A percentile compares a stretch with the other conserved stretches of the same genome.
Evolutionary conservation across 2,888 invertebrate species (phyloP).

Genomic region (Xanthia togata): DNA sequence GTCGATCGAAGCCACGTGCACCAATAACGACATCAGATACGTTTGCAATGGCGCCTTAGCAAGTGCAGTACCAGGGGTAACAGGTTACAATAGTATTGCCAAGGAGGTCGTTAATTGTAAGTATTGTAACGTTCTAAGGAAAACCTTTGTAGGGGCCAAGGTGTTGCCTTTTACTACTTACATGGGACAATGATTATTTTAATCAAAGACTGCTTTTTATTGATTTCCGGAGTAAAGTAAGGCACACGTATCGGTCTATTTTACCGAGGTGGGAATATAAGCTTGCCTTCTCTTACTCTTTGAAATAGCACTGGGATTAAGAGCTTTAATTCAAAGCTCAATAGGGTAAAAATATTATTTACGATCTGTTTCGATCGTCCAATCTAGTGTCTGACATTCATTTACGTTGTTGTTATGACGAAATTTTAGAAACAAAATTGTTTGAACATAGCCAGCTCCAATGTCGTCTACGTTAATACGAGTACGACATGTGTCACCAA

Average conservation of each 20-base stretch:
- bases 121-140: constrained; percentile 36
- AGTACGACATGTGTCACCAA: constrained; percentile 24
- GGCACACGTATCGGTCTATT: neutral
- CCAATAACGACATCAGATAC: constrained; percentile 28
- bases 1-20: constrained; percentile 1
- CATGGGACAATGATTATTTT: constrained; percentile 57
- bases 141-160: constrained; percentile 48
- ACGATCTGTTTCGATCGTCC: too few species aligned
- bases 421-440: neutral
- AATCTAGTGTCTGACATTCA: neutral
- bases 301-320: neutral
- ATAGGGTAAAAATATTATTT: neutral
- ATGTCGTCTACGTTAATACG: constrained; percentile 5
- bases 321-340: neutral
- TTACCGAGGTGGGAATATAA: neutral
- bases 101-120: constrained; percentile 57
- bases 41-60: constrained; percentile 17
- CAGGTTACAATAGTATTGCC: constrained; percentile 33
- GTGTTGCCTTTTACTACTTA: constrained; percentile 51
- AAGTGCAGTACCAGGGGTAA: constrained; percentile 13
- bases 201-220: constrained; percentile 41
- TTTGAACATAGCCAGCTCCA: neutral
- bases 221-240: constrained; percentile 44
- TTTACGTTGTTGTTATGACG: neutral
- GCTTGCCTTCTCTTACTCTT: neutral